Evolutionary conservation across 2,797 vertebrate species (phyloP), one percentile per base, ranked within the genome.

Genomic region (Siniperca undulata): DNA sequence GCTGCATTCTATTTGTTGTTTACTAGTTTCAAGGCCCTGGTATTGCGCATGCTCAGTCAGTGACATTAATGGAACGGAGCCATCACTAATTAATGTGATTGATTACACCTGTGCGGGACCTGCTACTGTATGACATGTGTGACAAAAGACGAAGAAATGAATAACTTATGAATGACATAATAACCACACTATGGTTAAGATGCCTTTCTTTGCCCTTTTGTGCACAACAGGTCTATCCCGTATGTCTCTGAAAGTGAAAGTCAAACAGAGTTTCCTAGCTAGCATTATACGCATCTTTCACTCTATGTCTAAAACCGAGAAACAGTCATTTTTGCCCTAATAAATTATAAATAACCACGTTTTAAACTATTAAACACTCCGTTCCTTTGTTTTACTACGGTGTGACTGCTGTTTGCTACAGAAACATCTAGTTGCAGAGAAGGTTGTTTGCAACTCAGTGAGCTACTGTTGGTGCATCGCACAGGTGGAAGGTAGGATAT

Each of bases 401-500:
- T 38, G 36, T 17, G 38, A 36, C 52, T 62, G 14, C 40, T 40
- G 50, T 66, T 22, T 70, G 36, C 58, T 80, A 5, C 60, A 65
- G 34, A 10, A n/a, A 66, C 7, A 69, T 65, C 14, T 34, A 73
- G 59, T 66, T 74, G 52, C 73, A 50, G 52, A 61, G 48, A 38
- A 44, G 64, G 16, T 12, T 75, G 78, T 60, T 76, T 70, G 80
- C 34, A 86, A 85, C 80, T 89, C 66, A 27, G 50, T 34, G 27
- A 74, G 81, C 85, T 72, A 0, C 52, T 77, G 78, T 10, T 52
- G 60, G 42, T 60, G 88, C 46, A 83, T 83, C 88, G 77, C 82
- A 91, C 90, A 91, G 87, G 87, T 92, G 84, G 80, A 86, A 50
- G 72, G 64, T 10, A 4, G 40, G 56, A 34, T n/a, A 38, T n/a